Evolutionary conservation across 2,113 vertebrate species (phyloP).

Genomic region (Stegastes partitus): DNA sequence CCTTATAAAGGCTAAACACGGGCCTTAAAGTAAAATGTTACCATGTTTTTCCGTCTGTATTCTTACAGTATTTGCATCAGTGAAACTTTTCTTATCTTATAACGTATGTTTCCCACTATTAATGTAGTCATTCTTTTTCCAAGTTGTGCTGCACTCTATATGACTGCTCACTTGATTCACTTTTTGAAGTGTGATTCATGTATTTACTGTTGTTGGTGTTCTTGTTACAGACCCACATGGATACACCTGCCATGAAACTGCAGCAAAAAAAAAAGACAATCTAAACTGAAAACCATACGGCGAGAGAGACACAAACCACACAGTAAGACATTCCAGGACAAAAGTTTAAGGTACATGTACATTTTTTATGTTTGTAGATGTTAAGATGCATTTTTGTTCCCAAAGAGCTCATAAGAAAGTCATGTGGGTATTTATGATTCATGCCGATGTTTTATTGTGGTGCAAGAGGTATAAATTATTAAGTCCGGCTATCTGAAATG

Average conservation of each 20-base stretch:
- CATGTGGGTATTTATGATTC: constrained; percentile 51
- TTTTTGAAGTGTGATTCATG: neutral
- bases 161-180: no score
- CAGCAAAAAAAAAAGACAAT: neutral
- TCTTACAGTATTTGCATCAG: no score
- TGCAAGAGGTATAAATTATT: constrained; percentile 42
- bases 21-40: no score
- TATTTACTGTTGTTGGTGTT: neutral
- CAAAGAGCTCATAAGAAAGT: constrained; percentile 20
- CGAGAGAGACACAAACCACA: neutral
- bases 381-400: constrained; percentile 1
- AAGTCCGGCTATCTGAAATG: constrained; percentile 4
- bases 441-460: constrained; percentile 37
- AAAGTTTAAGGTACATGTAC: neutral
- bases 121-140: neutral
- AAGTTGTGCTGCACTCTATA: neutral
- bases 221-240: neutral
- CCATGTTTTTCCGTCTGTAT: no score
- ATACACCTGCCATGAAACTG: neutral
- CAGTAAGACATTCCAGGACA: constrained; percentile 18
- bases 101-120: no score
- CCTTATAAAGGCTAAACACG: no score
- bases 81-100: no score
- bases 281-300: neutral
- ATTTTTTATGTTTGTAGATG: constrained; percentile 13